Conservation (phyloP, 2,113 vertebrate species). For the Petromus typicus region DNA sequence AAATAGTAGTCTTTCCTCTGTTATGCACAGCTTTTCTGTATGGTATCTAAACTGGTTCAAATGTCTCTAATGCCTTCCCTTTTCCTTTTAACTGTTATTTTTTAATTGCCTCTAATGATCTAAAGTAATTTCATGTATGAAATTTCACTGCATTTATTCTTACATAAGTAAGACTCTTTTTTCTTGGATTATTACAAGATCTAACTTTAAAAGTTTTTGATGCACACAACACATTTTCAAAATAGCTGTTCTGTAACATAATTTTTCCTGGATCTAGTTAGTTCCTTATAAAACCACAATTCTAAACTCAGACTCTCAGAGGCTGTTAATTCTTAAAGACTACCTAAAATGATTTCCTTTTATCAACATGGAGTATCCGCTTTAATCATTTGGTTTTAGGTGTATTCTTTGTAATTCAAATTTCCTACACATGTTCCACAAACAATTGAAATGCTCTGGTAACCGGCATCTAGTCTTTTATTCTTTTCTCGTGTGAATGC, state of each 20-base stretch:
- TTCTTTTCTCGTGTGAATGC: slow-evolving; percentile 2
- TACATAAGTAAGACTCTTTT: not conserved
- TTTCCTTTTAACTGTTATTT: not conserved
- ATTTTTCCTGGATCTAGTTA: not conserved
- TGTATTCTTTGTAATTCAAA: not conserved
- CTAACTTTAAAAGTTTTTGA: slow-evolving; percentile 17
- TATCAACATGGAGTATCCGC: not conserved
- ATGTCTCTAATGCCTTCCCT: slow-evolving; percentile 3
- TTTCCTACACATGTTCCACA: not conserved
- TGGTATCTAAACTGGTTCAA: slow-evolving; percentile 20
- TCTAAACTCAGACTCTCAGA: slow-evolving; percentile 23
- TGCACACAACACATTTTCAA: not conserved
- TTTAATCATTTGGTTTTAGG: slow-evolving; percentile 24
- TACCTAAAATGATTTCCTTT: not conserved
- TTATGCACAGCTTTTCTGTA: slow-evolving; percentile 13
- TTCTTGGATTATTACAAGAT: not conserved
- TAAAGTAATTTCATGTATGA: slow-evolving; percentile 33
- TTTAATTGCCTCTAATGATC: not conserved
- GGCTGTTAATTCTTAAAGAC: not conserved
- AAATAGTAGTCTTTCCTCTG: not conserved
- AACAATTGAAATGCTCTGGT: not conserved
- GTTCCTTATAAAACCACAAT: not conserved
- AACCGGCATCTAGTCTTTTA: not conserved
- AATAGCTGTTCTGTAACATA: not conserved
- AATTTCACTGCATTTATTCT: slow-evolving; percentile 25